Base-by-base conservation (phyloP, 1,140 invertebrate genomes). In the Agraylea sexmaculata region DNA sequence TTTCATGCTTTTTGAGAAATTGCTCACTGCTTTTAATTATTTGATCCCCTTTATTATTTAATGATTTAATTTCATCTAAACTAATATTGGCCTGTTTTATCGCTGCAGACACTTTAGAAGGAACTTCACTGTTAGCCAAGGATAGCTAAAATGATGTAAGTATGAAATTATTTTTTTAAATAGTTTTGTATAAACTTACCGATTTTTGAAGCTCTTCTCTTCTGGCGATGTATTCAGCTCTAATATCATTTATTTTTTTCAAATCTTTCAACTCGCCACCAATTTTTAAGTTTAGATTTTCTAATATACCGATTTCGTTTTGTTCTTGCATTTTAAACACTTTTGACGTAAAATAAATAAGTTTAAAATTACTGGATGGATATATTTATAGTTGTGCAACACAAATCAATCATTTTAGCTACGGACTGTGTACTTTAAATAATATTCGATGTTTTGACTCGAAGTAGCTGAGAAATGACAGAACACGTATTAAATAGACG, bases 1-100 rank as follows among this genome's bases (percentile, higher is more conserved):
- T 57, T 45, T 59, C 52, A 33, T 56, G 60, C 53, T 52, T 57
- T 7, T 51, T 37, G 4, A 65, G 46, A 44, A 62, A 65, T 18
- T 51, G 40, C 37, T 58, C 52, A 22, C 58, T 55, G 54, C 58
- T 60, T 16, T 52, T 38, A 16, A 55, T 52, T 3, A 62, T 47
- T 1, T 45, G 42, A 18, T 50, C 48, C 47, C 55, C 57, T 43
- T 56, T 60, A 4, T 52, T 46, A 54, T 59, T 58, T 1, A 62
- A 49, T n/a, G 45, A 51, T 18, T 56, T 43, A 36, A 66, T 60
- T 47, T 65, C 56, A 13, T 54, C 51, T 4, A 54, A 58, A 47
- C 60, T 62, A 17, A 45, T 31, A 43, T 65, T 56, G 10, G 65
- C 62, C 45, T 62, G 64, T 40, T 51, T 46, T 25, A 68, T 53